Percentiles rank a stretch among this genome's conserved stretches.
phyloP scores from a whole-genome alignment of 2,888 invertebrate genomes.

The Heliconius ismenius region DNA sequence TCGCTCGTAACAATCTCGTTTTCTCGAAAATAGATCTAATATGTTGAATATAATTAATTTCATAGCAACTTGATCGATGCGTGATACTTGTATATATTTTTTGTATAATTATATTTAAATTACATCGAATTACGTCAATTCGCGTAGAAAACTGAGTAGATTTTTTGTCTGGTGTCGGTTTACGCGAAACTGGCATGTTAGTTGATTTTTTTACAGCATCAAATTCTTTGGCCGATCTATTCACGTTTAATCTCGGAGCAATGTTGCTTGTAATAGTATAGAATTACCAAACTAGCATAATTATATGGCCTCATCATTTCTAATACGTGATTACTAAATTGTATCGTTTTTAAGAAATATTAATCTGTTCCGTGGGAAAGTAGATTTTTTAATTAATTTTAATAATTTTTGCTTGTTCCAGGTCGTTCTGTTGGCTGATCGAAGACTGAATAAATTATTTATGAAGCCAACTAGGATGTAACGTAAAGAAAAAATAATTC shows the following conservation, averaged over 20 bases:
- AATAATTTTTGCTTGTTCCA: slow-evolving; percentile 65
- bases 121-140: slow-evolving; percentile 75
- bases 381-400: slow-evolving; percentile 28
- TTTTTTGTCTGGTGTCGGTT: slow-evolving; percentile 63
- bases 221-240: slow-evolving; percentile 52
- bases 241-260: slow-evolving; percentile 62
- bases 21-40: slow-evolving; percentile 80
- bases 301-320: slow-evolving; percentile 41
- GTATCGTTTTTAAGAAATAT: slow-evolving; percentile 33
- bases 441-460: slow-evolving; percentile 75
- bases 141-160: slow-evolving; percentile 65
- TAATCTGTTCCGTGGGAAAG: slow-evolving; percentile 25
- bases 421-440: slow-evolving; percentile 68
- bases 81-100: slow-evolving; percentile 67
- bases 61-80: slow-evolving; percentile 77
- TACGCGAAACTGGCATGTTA: slow-evolving; percentile 71
- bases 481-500: slow-evolving; percentile 64
- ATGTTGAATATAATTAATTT: slow-evolving; percentile 80
- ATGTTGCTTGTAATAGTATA: slow-evolving; percentile 57
- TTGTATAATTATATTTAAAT: slow-evolving; percentile 78
- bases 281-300: slow-evolving; percentile 45
- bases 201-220: slow-evolving; percentile 56
- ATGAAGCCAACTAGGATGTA: slow-evolving; percentile 68
- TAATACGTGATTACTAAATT: slow-evolving; percentile 38
- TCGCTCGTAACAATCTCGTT: slow-evolving; percentile 71